Percentiles rank a stretch among this genome's conserved stretches.
Evolutionary conservation across 1,140 invertebrate species (phyloP).

Genomic region (Cataglyphis hispanica): DNA sequence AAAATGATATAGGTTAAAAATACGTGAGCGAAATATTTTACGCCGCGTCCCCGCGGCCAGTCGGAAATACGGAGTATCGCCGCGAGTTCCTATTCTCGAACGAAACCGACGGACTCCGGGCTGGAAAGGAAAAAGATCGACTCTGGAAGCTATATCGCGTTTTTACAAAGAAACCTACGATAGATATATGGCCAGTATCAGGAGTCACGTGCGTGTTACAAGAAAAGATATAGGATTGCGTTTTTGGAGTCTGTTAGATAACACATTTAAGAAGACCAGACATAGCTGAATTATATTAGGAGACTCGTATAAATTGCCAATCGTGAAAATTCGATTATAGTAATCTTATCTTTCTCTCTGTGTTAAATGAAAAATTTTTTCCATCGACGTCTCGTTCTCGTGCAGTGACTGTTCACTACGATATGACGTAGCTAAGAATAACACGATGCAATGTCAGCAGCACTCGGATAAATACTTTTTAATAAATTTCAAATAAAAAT

Average conservation of each 20-base stretch:
- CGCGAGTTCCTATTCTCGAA: constrained; percentile 59
- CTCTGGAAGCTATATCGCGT: constrained; percentile 35
- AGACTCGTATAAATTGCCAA: constrained; percentile 4
- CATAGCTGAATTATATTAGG: background rate
- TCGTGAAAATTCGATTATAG: background rate
- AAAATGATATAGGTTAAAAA: constrained; percentile 80
- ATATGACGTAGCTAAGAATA: background rate
- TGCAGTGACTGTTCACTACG: background rate
- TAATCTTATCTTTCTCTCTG: background rate
- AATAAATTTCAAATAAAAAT: background rate
- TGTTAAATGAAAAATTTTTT: background rate
- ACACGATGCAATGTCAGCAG: background rate
- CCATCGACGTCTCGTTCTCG: background rate
- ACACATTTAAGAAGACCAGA: background rate
- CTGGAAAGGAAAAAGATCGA: constrained; percentile 36
- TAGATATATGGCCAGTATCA: constrained; percentile 49
- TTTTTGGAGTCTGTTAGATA: constrained; percentile 9
- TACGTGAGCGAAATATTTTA: constrained; percentile 79
- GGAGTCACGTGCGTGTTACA: constrained; percentile 32
- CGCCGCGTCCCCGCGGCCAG: constrained; percentile 57
- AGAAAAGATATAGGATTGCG: constrained; percentile 23
- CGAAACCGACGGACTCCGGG: constrained; percentile 47
- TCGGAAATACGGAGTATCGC: constrained; percentile 70
- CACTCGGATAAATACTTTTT: background rate
- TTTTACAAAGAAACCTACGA: constrained; percentile 36